Evolutionary conservation across 1,140 invertebrate species (phyloP), one percentile per base, ranked within the genome.

Genomic region (Samia ricini): DNA sequence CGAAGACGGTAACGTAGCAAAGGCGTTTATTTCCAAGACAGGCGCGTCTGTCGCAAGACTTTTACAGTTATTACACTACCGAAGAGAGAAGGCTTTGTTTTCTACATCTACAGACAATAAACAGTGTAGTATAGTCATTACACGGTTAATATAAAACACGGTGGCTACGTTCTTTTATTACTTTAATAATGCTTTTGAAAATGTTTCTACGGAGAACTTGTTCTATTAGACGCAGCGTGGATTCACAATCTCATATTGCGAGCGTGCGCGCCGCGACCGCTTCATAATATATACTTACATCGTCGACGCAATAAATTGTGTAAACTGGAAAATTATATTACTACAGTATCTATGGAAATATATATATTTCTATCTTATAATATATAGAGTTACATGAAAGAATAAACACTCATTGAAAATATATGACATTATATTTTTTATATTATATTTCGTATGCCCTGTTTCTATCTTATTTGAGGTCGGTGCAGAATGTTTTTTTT

Each of bases 111-210:
- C 48, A 15, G 26, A 29, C 55, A 50, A 68, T 64, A 64, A 68
- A 68, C 61, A 61, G 26, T 33, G 52, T 52, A 51, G 52, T 60
- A 63, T 61, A 56, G 42, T 24, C 61, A 63, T 68, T 64, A 64
- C 36, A 59, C 60, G 62, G 60, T 59, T 69, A 62, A 62, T 71
- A 71, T 69, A 66, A 62, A 70, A 63, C 58, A 63, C 54, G 23
- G 48, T 68, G 56, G 61, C 54, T 69, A 63, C 70, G 24, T 29
- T 56, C 54, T 56, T 56, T 57, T 57, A 71, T 74, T 74, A 74
- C 72, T 69, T 69, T 63, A 60, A 69, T 52, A 21, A 23, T 52
- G 51, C 71, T 69, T 65, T 60, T 68, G 61, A 66, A 70, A 70
- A 61, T 63, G 24, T 19, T 63, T 63, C 52, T 66, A 56, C 51